phyloP scores from a whole-genome alignment of 23 tunicate species.

The Phallusia fumigata region DNA sequence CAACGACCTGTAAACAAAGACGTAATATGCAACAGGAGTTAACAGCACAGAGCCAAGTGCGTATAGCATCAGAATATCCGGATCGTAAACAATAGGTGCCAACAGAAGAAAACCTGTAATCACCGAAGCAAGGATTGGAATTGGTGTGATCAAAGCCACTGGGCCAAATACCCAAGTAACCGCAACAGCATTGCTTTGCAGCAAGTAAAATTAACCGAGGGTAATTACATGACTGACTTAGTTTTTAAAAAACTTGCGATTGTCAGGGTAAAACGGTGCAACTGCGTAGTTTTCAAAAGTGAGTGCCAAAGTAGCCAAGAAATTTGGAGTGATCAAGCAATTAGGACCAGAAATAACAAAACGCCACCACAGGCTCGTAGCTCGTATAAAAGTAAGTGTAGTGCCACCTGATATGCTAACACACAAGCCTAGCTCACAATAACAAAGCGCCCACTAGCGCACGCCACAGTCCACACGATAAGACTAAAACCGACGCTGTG shows the following conservation, averaged over 20 bases:
- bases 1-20: too few species aligned
- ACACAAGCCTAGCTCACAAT: slow-evolving; percentile 58
- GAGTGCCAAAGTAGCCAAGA: slow-evolving; percentile 4
- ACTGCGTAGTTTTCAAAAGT: slow-evolving; percentile 40
- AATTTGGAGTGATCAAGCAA: not conserved
- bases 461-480: slow-evolving; percentile 57
- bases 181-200: slow-evolving; percentile 8
- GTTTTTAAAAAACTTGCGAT: slow-evolving; percentile 20
- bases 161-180: slow-evolving; percentile 7
- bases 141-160: slow-evolving; percentile 11
- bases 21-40: too few species aligned
- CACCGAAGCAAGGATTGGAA: too few species aligned
- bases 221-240: too few species aligned
- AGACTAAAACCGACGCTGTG: slow-evolving; percentile 58
- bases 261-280: slow-evolving; percentile 26
- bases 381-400: slow-evolving; percentile 36
- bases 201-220: too few species aligned
- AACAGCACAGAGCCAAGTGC: too few species aligned
- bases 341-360: slow-evolving; percentile 24
- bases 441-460: slow-evolving; percentile 39
- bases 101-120: too few species aligned
- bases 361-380: slow-evolving; percentile 37
- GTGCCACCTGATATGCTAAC: slow-evolving; percentile 37
- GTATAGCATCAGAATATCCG: too few species aligned
- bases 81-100: too few species aligned